Percentiles rank a stretch among this genome's conserved stretches.
Evolutionary conservation across 2,113 vertebrate genomes (phyloP).

Genomic region (Xyliphius kryptos): DNA sequence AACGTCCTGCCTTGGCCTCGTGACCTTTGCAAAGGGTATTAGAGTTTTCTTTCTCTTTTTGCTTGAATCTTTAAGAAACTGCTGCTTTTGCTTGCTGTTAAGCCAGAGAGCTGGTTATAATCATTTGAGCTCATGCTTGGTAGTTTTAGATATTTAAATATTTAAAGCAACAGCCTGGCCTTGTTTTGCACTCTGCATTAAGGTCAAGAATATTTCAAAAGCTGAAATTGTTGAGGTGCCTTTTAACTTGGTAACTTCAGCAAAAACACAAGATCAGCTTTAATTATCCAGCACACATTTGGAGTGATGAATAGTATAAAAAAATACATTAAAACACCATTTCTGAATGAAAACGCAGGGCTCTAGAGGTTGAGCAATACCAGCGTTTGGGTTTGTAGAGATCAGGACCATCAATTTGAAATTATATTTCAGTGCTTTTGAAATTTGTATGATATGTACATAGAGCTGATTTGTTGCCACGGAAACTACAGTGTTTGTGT

Average conservation of each 20-base stretch:
- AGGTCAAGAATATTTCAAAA: constrained; percentile 37
- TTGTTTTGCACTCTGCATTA: constrained; percentile 50
- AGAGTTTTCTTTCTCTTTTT: constrained; percentile 19
- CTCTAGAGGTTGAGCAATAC: constrained; percentile 49
- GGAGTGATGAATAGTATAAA: too few relatives aligned
- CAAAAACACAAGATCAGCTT: neutral
- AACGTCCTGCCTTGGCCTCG: constrained; percentile 39
- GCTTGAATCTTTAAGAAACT: constrained; percentile 42
- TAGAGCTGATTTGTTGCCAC: too few relatives aligned
- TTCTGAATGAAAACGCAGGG: too few relatives aligned
- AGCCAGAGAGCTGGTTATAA: constrained; percentile 36
- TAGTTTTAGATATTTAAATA: constrained; percentile 29
- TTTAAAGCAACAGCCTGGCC: constrained; percentile 45
- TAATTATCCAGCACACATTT: too few relatives aligned
- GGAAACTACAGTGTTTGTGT: too few relatives aligned
- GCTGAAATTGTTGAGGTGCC: neutral
- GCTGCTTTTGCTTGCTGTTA: constrained; percentile 59
- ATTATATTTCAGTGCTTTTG: too few relatives aligned
- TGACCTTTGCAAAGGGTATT: constrained; percentile 35
- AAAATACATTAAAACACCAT: too few relatives aligned
- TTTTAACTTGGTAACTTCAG: neutral
- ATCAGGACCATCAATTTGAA: too few relatives aligned
- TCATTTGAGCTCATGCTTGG: constrained; percentile 41
- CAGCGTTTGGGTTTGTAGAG: constrained; percentile 30
- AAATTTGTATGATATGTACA: too few relatives aligned